Conservation (phyloP, 92 coral and sea anemone species). For the Pocillopora grandis region DNA sequence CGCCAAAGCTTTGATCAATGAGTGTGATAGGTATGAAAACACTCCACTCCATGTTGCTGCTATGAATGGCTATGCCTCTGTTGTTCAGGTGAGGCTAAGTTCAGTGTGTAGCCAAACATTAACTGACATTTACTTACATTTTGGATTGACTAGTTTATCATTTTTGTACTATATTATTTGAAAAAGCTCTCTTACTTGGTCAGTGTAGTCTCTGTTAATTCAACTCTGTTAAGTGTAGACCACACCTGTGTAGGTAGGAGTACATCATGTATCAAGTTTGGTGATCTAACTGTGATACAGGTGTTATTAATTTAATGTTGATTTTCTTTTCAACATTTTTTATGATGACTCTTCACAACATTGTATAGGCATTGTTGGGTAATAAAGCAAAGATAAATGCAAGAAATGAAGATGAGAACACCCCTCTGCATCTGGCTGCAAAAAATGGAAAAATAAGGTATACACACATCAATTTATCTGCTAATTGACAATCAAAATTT, state of each 20-base stretch:
- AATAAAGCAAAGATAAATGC: slow-evolving; percentile 86
- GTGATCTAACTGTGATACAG: too few relatives aligned
- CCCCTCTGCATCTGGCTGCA: slow-evolving; percentile 92
- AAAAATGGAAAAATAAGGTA: slow-evolving; percentile 85
- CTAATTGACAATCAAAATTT: too few relatives aligned
- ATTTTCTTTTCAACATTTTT: not conserved
- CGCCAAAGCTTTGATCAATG: slow-evolving; percentile 74
- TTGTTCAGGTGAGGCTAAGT: slow-evolving; percentile 59
- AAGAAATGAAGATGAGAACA: slow-evolving; percentile 81
- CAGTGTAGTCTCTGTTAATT: too few relatives aligned
- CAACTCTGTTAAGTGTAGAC: too few relatives aligned
- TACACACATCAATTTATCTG: too few relatives aligned
- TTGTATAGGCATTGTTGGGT: slow-evolving; percentile 60
- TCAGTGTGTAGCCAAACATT: not conserved
- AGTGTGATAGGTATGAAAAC: slow-evolving; percentile 81
- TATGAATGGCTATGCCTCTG: slow-evolving; percentile 76
- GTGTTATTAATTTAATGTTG: not conserved
- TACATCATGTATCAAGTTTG: too few relatives aligned
- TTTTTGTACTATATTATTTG: not conserved
- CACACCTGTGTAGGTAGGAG: too few relatives aligned
- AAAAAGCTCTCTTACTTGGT: not conserved
- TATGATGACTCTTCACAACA: not conserved
- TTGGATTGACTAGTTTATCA: not conserved
- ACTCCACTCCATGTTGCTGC: slow-evolving; percentile 94
- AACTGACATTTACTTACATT: not conserved